Evolutionary conservation across 92 coral and sea anemone species (phyloP).

Genomic region (Plumapathes pennacea): DNA sequence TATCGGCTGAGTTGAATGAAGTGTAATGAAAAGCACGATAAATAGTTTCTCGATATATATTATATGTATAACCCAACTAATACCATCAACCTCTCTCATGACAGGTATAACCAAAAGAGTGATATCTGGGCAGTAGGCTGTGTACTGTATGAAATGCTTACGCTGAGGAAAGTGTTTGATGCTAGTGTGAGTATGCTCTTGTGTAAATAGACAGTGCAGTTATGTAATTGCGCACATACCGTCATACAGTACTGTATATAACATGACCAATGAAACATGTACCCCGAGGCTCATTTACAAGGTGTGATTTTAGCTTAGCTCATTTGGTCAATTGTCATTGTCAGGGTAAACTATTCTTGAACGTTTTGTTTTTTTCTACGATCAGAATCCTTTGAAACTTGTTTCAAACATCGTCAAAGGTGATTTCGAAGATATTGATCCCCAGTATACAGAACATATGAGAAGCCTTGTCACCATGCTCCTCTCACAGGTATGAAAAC

Average conservation of each 20-base stretch:
- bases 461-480: conserved; percentile 64
- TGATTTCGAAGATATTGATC: conserved; percentile 73
- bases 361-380: neutral
- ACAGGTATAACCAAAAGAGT: conserved; percentile 91
- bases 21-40: too few relatives aligned
- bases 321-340: too few relatives aligned
- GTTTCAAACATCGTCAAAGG: conserved; percentile 97
- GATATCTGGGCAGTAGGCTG: conserved; percentile 99
- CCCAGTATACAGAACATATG: conserved; percentile 79
- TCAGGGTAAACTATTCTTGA: neutral
- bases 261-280: too few relatives aligned
- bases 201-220: too few relatives aligned
- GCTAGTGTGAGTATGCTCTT: conserved; percentile 68
- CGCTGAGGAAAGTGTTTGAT: conserved; percentile 90
- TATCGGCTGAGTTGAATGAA: too few relatives aligned
- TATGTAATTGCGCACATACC: too few relatives aligned
- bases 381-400: conserved; percentile 96
- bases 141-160: conserved; percentile 89
- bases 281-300: too few relatives aligned
- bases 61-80: too few relatives aligned
- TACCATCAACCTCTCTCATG: neutral
- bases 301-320: too few relatives aligned
- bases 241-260: too few relatives aligned
- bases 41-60: too few relatives aligned
- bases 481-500: conserved; percentile 62